phyloP scores from a whole-genome alignment of 2,113 vertebrate genomes.

The Phaethon lepturus region DNA sequence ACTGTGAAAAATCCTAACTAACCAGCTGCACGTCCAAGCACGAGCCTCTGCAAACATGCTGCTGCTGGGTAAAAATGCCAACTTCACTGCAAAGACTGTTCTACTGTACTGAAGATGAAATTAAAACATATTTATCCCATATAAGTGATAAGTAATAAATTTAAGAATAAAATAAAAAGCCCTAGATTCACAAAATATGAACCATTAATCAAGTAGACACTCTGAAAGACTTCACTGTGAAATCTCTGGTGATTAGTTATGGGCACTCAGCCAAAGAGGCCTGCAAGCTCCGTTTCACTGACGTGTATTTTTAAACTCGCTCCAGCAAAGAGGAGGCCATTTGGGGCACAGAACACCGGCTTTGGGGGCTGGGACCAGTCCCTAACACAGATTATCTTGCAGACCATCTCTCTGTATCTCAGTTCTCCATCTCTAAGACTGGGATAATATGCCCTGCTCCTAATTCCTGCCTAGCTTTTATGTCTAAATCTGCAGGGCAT shows the following conservation, averaged over 20 bases:
- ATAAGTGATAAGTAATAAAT: not conserved
- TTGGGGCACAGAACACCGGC: not conserved
- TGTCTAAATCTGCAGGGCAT: not conserved
- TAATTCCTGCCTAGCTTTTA: not conserved
- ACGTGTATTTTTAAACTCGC: conserved; percentile 54
- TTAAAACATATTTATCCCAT: not conserved
- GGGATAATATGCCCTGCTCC: not conserved
- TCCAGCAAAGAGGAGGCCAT: not conserved
- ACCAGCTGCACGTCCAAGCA: not conserved
- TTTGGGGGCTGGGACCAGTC: not conserved
- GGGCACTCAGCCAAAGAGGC: conserved; percentile 17
- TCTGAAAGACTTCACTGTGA: not conserved
- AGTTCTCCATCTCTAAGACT: not conserved
- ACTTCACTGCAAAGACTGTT: not conserved
- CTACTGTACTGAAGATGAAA: not conserved
- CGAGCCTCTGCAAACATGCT: not conserved
- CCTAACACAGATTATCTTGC: not conserved
- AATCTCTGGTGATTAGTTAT: conserved; percentile 1
- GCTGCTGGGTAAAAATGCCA: not conserved
- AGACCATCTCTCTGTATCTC: not conserved
- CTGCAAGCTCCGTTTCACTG: conserved; percentile 27
- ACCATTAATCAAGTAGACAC: conserved; percentile 11
- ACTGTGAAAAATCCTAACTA: not conserved
- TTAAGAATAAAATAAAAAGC: conserved; percentile 29
- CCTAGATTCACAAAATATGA: conserved; percentile 11